A percentile compares a stretch with the other conserved stretches of the same genome.
Evolutionary conservation across 2,888 invertebrate species (phyloP).

Genomic region (Oasisia sp.): DNA sequence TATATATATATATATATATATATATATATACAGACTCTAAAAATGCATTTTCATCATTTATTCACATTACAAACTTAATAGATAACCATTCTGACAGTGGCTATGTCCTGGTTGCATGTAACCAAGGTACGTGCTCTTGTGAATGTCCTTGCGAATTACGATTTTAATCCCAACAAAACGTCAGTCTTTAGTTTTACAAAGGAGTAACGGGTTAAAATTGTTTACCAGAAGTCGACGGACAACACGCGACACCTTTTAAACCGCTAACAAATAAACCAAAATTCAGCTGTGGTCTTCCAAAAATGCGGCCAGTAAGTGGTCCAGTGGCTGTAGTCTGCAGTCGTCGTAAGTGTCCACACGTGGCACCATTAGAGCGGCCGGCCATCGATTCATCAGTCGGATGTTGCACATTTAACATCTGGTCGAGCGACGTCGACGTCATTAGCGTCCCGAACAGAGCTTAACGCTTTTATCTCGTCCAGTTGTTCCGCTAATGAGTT

Average conservation of each 20-base stretch:
- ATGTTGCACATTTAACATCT: slow-evolving; percentile 8
- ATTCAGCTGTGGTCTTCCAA: not conserved
- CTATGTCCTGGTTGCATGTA: not conserved
- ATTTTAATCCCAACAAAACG: not conserved
- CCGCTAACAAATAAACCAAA: not conserved
- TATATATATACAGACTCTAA: not conserved
- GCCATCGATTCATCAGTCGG: not conserved
- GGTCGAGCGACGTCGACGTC: slow-evolving; percentile 10
- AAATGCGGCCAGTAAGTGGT: not conserved
- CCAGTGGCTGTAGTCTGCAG: not conserved
- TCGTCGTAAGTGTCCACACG: slow-evolving; percentile 7
- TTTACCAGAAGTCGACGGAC: not conserved
- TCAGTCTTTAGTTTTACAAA: not conserved
- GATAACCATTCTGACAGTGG: not conserved
- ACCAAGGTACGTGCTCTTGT: not conserved
- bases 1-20: slow-evolving; percentile 24
- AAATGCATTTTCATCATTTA: not conserved
- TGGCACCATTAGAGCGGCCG: not conserved
- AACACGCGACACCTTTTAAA: not conserved
- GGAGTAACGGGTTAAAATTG: not conserved
- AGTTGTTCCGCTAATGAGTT: slow-evolving; percentile 12
- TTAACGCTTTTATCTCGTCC: slow-evolving; percentile 12
- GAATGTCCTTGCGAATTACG: not conserved
- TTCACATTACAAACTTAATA: not conserved
- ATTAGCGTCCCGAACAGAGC: slow-evolving; percentile 17